phyloP scores from a whole-genome alignment of 2,888 invertebrate genomes.

The Nomada ferruginata region DNA sequence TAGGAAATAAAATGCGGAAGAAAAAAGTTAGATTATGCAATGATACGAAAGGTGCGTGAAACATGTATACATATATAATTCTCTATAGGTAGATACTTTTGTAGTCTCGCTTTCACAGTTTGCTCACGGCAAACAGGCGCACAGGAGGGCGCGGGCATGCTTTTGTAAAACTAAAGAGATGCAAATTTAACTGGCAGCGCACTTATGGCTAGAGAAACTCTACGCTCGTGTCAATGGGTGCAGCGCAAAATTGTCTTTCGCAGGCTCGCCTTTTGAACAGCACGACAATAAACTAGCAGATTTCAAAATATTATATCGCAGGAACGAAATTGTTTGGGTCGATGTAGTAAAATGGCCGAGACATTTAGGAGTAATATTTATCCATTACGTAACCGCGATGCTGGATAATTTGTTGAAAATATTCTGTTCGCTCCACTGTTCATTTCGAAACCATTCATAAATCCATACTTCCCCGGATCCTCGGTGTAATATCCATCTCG shows the following conservation, averaged over 20 bases:
- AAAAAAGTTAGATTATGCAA: not conserved
- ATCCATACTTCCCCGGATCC: too few relatives aligned
- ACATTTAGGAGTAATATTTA: not conserved
- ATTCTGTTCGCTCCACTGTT: not conserved
- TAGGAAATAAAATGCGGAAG: not conserved
- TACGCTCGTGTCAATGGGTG: not conserved
- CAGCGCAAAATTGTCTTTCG: not conserved
- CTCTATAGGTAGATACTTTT: not conserved
- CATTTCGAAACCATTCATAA: not conserved
- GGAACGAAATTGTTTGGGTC: not conserved
- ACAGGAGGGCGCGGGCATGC: not conserved
- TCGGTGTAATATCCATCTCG: too few relatives aligned
- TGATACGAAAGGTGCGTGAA: constrained; percentile 9
- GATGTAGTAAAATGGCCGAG: not conserved
- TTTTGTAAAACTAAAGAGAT: constrained; percentile 19
- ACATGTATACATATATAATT: not conserved
- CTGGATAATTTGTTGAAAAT: not conserved
- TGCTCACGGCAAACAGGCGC: constrained; percentile 16
- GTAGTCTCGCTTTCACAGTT: constrained; percentile 22
- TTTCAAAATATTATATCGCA: not conserved
- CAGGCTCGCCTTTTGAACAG: not conserved
- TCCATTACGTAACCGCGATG: too few relatives aligned
- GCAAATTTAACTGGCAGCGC: constrained; percentile 17
- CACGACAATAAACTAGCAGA: not conserved
- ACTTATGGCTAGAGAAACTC: constrained; percentile 16